Evolutionary conservation across 2,113 vertebrate genomes (phyloP), one percentile per base, ranked within the genome.

Genomic region (Rhinolophus sinicus): DNA sequence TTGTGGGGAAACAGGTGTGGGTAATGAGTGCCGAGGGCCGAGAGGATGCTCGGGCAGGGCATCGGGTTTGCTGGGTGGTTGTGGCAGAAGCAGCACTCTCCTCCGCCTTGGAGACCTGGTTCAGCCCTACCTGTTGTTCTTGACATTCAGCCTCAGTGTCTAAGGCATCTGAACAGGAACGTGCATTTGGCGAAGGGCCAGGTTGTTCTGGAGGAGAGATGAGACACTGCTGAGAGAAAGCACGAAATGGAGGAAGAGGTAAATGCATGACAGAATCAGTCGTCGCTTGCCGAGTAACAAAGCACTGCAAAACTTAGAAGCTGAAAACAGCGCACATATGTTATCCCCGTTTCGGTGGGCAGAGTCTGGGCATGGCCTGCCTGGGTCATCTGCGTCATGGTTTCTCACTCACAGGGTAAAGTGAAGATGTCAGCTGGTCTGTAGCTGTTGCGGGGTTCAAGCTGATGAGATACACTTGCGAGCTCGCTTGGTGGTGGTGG

Each of bases 61-160:
- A 1, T 3, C 21, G 56, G n/a, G 62, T 30, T 47, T 35, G 26
- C 47, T 52, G 44, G 16, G 40, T 38, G 30, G 38, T 21, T 8
- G 9, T 2, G 8, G 26, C 0, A 6, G 1, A 26, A 14, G 44
- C 4, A 21, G 13, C 26, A 15, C 26, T 77, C 28, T 50, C 21
- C 33, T 50, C 47, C 11, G 5, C 47, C 47, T 50, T 50, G 47
- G 47, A 50, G 47, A 50, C 47, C 47, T 13, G 12, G 12, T 50
- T 50, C 47, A 50, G 11, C 12, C 11, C 47, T 13, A 50, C 47
- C 47, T 11, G 12, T 50, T 50, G 47, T 50, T 75, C 35, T 64
- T 69, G 21, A 50, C 5, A 2, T 64, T 28, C 12, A 35, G 10
- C 3, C 28, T 54, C 14, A 40, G 18, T 8, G 24, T 50, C 47